A percentile compares a stretch with the other conserved stretches of the same genome.
phyloP scores from a whole-genome alignment of 2,113 vertebrate genomes.

The Taurulus bubalis region DNA sequence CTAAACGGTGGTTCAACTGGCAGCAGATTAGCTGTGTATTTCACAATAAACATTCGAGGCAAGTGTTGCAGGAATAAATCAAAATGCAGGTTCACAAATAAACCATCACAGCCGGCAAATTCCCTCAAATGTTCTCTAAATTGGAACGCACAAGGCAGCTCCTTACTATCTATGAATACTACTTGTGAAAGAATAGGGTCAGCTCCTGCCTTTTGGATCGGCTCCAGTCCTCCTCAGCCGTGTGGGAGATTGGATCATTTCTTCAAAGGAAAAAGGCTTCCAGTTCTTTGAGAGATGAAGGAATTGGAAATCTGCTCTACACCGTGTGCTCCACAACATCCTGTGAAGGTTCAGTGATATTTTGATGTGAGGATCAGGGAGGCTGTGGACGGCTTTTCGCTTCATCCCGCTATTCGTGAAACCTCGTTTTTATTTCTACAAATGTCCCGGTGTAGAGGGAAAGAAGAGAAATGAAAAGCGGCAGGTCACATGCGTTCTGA shows the following conservation, averaged over 20 bases:
- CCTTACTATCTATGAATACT: not conserved
- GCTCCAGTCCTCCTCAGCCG: slow-evolving; percentile 14
- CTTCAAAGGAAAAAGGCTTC: slow-evolving; percentile 53
- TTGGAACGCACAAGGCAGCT: not conserved
- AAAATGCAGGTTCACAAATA: not conserved
- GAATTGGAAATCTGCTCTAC: slow-evolving; percentile 47
- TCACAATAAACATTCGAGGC: not conserved
- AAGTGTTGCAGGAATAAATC: not conserved
- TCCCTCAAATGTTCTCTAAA: not conserved
- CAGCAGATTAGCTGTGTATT: not conserved
- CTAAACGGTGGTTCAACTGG: not conserved
- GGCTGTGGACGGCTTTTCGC: slow-evolving; percentile 17
- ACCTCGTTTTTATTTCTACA: not conserved
- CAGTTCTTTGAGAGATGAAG: slow-evolving; percentile 55
- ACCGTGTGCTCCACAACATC: slow-evolving; percentile 17
- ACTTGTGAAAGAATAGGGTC: slow-evolving; percentile 22
- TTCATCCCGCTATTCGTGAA: slow-evolving; percentile 25
- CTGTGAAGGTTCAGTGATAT: slow-evolving; percentile 39
- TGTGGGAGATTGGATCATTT: slow-evolving; percentile 34
- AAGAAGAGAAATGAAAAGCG: not conserved
- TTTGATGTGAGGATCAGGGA: slow-evolving; percentile 54
- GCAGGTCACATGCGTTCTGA: not conserved
- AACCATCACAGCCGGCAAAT: not conserved
- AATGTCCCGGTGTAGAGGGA: not conserved
- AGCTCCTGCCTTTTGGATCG: slow-evolving; percentile 11